A percentile compares a stretch with the other conserved stretches of the same genome.
These are phyloP conservation scores for Digitonthophagus gazella DNA, from an alignment of 2,888 invertebrate genomes.

Conservation along the genomic window DNA sequence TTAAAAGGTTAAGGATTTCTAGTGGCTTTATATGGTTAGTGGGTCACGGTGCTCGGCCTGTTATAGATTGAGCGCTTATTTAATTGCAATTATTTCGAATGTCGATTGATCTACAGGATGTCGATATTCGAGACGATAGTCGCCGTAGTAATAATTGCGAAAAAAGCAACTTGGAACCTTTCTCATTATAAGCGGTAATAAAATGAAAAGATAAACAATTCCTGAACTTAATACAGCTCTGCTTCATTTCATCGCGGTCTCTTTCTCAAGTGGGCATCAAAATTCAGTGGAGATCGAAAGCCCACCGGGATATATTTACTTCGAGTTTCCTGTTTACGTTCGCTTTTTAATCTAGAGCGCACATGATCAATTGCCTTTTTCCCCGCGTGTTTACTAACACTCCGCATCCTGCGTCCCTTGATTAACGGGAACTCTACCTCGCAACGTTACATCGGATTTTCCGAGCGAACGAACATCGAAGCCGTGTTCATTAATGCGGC, in stretches of 20 bases:
- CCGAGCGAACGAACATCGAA: too few relatives aligned
- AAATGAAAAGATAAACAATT: neutral
- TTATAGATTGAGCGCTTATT: neutral
- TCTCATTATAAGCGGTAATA: neutral
- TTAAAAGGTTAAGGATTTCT: neutral
- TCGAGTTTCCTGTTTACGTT: neutral
- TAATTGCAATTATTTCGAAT: neutral
- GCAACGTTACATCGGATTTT: too few relatives aligned
- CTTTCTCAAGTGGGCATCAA: neutral
- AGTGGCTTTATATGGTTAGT: neutral
- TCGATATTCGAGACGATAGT: neutral
- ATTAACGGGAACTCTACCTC: neutral
- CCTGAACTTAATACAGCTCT: neutral
- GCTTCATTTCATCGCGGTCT: neutral
- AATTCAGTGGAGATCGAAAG: neutral
- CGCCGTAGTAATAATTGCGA: neutral
- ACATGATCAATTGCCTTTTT: neutral
- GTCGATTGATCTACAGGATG: neutral
- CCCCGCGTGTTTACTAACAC: neutral
- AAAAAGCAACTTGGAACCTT: neutral
- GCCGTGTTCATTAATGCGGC: neutral
- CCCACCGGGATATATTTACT: neutral
- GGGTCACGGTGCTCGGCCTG: neutral
- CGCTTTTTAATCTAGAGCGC: neutral
- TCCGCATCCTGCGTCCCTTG: neutral